Conservation (phyloP, 2,797 vertebrate genomes). For the Sebastes umbrosus region DNA sequence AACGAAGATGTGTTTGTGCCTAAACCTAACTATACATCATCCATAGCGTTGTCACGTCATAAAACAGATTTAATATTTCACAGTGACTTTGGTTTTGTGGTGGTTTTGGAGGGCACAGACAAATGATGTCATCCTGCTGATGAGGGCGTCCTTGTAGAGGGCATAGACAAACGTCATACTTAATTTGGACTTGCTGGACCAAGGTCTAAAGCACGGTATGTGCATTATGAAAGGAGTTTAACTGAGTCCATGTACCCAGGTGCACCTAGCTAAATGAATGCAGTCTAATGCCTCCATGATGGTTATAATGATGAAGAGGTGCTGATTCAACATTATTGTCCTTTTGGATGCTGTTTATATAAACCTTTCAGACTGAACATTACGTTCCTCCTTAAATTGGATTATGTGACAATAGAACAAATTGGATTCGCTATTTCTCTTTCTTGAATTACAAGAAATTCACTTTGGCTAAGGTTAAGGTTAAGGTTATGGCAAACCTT, state of each 20-base stretch:
- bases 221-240: fast-evolving
- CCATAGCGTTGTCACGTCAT: not conserved
- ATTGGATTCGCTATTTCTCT: not conserved
- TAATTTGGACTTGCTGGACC: not conserved
- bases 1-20: no score
- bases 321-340: not conserved
- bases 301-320: not conserved
- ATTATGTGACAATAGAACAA: not conserved
- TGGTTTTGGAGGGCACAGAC: not conserved
- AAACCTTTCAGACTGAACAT: not conserved
- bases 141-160: not conserved
- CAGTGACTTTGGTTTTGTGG: not conserved
- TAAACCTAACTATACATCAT: not conserved
- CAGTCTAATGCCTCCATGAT: not conserved
- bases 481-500: not conserved
- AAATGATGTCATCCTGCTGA: not conserved
- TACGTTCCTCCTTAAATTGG: not conserved
- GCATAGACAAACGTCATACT: not conserved
- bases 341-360: no score
- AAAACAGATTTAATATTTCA: not conserved
- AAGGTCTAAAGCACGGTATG: not conserved
- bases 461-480: not conserved
- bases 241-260: no score
- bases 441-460: not conserved
- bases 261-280: not conserved